Evolutionary conservation across 2,797 vertebrate genomes (phyloP).

Genomic region (Crocodylus rhombifer): DNA sequence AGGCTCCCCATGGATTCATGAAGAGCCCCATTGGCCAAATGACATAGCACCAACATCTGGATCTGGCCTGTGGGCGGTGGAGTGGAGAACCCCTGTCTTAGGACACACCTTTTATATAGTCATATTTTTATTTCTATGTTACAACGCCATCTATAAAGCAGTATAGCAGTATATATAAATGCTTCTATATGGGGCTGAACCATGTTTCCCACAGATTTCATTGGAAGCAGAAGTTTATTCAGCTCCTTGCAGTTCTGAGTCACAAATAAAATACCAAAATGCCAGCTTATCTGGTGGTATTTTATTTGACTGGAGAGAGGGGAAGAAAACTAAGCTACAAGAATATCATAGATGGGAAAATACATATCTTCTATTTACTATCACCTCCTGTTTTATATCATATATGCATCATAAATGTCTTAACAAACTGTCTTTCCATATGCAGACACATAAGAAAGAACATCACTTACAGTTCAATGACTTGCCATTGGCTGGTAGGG

Average conservation of each 20-base stretch:
- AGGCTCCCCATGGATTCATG: too few species aligned
- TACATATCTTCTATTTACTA: not conserved
- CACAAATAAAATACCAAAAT: not conserved
- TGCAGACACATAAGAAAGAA: not conserved
- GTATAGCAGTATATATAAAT: not conserved
- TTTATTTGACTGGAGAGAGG: not conserved
- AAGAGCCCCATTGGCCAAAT: too few species aligned
- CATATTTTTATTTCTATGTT: not conserved
- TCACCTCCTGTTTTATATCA: not conserved
- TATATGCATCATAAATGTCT: not conserved
- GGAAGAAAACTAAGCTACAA: not conserved
- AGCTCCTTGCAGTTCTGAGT: not conserved
- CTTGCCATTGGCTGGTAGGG: rapidly evolving
- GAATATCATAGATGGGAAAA: not conserved
- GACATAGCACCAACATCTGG: too few species aligned
- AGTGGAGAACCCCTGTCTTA: too few species aligned
- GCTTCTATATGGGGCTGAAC: conserved; percentile 29
- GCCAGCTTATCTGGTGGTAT: not conserved
- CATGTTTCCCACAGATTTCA: not conserved
- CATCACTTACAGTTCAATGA: not conserved
- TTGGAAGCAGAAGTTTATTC: not conserved
- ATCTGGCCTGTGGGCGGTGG: too few species aligned
- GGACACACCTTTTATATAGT: not conserved
- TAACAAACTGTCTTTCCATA: not conserved
- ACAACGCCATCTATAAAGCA: not conserved